These are phyloP conservation scores for Coronaproctus castanopsis DNA, from an alignment of 2,888 invertebrate species.

Conservation along the genomic window DNA sequence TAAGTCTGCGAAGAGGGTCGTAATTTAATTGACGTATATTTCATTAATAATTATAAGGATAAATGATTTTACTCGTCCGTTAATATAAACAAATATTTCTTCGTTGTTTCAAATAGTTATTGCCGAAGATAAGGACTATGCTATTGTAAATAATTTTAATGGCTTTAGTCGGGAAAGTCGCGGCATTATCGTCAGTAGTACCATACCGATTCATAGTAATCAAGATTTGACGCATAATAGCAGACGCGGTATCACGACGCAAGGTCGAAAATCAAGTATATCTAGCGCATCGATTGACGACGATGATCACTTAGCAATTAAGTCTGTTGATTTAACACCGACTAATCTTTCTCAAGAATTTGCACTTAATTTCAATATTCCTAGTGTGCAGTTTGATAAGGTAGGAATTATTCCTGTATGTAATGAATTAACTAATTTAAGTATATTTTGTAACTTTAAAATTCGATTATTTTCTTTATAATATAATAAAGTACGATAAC, in stretches of 20 bases:
- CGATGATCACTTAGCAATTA: not conserved
- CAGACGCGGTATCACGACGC: not conserved
- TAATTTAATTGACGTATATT: too few species aligned
- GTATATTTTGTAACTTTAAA: not conserved
- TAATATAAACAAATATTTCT: too few species aligned
- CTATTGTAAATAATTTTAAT: too few species aligned
- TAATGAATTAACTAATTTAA: too few species aligned
- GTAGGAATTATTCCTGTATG: constrained; percentile 23
- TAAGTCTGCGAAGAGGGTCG: too few species aligned
- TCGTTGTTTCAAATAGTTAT: too few species aligned
- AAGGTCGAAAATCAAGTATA: not conserved
- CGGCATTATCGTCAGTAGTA: not conserved
- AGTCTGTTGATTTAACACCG: not conserved
- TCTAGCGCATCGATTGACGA: not conserved
- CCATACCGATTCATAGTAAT: not conserved
- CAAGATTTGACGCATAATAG: not conserved
- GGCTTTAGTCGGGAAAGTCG: too few species aligned
- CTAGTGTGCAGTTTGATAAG: constrained; percentile 38
- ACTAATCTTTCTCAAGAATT: constrained; percentile 49
- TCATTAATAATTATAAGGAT: too few species aligned
- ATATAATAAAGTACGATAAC: not conserved
- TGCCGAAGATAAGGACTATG: too few species aligned
- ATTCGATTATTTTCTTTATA: not conserved
- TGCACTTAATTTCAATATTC: constrained; percentile 52
- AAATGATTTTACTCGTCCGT: too few species aligned